phyloP scores from a whole-genome alignment of 2,797 vertebrate species.

The Oreochromis grahami region DNA sequence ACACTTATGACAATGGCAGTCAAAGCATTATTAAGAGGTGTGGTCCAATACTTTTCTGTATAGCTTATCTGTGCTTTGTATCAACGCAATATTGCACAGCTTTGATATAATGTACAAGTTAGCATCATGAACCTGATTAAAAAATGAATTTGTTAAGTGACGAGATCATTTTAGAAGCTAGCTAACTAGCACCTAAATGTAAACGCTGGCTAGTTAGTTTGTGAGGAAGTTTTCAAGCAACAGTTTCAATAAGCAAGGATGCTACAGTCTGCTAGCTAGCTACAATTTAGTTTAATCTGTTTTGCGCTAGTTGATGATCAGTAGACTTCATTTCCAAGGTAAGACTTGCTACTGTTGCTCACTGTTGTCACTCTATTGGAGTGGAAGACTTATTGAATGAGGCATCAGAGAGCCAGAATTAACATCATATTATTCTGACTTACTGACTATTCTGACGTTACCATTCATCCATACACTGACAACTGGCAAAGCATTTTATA shows the following conservation, averaged over 20 bases:
- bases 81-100: neutral
- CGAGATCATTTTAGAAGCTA: neutral
- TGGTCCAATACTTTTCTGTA: neutral
- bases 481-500: neutral
- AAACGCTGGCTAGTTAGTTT: accelerated
- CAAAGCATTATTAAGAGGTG: neutral
- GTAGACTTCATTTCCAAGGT: neutral
- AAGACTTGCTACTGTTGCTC: neutral
- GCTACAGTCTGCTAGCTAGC: neutral
- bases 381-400: neutral
- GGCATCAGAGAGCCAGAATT: neutral
- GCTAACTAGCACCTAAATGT: neutral
- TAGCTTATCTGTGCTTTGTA: neutral
- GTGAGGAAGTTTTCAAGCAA: neutral
- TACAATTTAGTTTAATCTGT: neutral
- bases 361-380: neutral
- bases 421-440: neutral
- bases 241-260: neutral
- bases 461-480: neutral
- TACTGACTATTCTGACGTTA: neutral
- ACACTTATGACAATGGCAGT: neutral
- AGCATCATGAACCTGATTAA: neutral
- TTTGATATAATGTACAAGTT: neutral
- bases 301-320: neutral
- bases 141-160: neutral